Evolutionary conservation across 2,888 invertebrate genomes (phyloP), one percentile per base, ranked within the genome.

Genomic region (Papilio gigon): DNA sequence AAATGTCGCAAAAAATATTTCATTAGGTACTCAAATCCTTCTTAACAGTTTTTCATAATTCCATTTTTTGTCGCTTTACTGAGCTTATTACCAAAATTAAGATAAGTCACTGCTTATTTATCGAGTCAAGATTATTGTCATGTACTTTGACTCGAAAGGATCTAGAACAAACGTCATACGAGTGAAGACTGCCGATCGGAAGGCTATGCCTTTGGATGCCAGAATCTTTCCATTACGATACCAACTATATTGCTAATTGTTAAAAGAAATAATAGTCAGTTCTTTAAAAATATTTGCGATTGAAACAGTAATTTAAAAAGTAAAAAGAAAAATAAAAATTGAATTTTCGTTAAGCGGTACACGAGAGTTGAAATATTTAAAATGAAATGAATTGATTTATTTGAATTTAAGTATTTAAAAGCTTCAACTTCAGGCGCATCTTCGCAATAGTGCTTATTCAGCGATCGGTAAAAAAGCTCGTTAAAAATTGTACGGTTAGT

Each of bases 401-500:
- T 35, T 1, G 4, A 1, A 50, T 6, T 50, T 50, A 50, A n/a
- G 14, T 27, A 27, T 50, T 27, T 30, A 33, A 59, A 37, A 59
- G 22, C 20, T 17, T n/a, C 22, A 37, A 59, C 11, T 59, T 22
- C 22, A 59, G 22, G 22, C n/a, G 17, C 20, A 37, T 37, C 22
- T 59, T 37, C 9, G 17, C 11, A 27, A 25, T 27, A 44, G 17
- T 62, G 17, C 44, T 33, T 35, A 33, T 63, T 63, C 47, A 50
- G 37, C 60, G 25, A 60, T 40, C 37, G n/a, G 60, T 25, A 60
- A 64, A 53, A 50, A 60, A 37, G 35, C 66, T 44, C 37, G 66
- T 50, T 60, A 66, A 58, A 60, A 65, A 58, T 58, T 17, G 59
- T 47, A 50, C 60, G 22, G 59, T 60, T 60, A 60, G 59, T 60